Base-by-base conservation (phyloP, 1,140 invertebrate species). In the Cotesia chilonis region DNA sequence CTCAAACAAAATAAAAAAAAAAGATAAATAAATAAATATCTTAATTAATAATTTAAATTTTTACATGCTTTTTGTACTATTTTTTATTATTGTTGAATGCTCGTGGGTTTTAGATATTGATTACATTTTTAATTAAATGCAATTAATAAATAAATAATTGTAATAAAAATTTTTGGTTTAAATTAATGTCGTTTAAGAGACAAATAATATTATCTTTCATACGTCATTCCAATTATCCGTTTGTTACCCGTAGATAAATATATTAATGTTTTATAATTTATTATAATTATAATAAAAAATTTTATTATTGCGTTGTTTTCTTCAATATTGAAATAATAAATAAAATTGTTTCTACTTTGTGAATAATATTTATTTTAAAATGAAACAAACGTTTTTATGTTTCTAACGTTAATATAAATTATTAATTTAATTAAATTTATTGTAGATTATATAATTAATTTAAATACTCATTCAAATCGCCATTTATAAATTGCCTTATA, bases 401-500 rank as follows among this genome's bases (percentile, higher is more conserved):
- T 6, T 6, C 7, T 12, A 20, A 14, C 10, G n/a, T 57, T 6
- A 57, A 47, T 6, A 47, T 41, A 41, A 47, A 47, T 47, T 2
- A 47, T 47, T 47, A 47, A 47, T 47, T 47, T 47, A 10, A 47
- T 47, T 9, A 47, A 47, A 47, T 47, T 47, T 47, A 9, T 47
- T 5, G 41, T 47, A 47, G 28, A 57, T 14, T 20, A 57, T 57
- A 52, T n/a, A 20, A 17, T 20, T 17, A 57, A 20, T 57, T 57
- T 57, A 17, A 57, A 57, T 17, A 57, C n/a, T 12, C 17, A 57
- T 57, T 57, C 12, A 35, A 68, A 68, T 68, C 67, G 72, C 72
- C 72, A 74, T 65, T 74, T 37, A 70, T 74, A 52, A 74, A 74
- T 74, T 69, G 72, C 72, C 72, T 74, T 47, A 47, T 74, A 70